phyloP scores from a whole-genome alignment of 2,797 vertebrate species.

The Euthynnus affinis region DNA sequence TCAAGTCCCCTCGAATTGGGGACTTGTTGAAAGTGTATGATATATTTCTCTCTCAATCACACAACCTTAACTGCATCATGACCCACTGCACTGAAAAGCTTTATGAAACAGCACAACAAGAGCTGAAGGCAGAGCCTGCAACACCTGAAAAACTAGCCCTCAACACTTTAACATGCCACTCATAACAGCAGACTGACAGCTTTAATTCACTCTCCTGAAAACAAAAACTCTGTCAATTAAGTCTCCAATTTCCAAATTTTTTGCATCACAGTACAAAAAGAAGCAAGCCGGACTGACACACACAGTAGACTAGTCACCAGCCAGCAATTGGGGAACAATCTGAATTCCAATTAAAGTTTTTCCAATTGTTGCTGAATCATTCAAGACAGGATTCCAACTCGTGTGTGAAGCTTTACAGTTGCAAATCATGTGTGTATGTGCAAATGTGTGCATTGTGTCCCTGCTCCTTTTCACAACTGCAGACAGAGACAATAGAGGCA shows the following conservation, averaged over 20 bases:
- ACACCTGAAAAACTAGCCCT: constrained; percentile 6
- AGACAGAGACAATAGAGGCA: constrained; percentile 36
- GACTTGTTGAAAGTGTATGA: no score
- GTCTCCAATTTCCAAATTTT: background rate
- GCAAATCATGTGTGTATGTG: background rate
- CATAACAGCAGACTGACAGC: background rate
- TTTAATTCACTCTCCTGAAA: background rate
- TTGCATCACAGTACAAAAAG: background rate
- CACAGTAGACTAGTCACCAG: constrained; percentile 8
- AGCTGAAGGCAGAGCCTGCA: background rate
- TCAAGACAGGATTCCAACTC: constrained; percentile 19
- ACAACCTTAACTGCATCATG: no score
- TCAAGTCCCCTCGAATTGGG: no score
- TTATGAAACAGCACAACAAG: constrained; percentile 23
- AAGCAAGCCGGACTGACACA: background rate
- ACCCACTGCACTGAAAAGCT: constrained; percentile 13
- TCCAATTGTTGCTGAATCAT: constrained; percentile 35
- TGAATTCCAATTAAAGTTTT: constrained; percentile 37
- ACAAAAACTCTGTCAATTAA: background rate
- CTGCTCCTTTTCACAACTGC: constrained; percentile 22
- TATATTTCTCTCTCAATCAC: no score
- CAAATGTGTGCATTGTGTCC: background rate
- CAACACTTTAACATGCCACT: background rate
- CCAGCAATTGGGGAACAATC: constrained; percentile 1
- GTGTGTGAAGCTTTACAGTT: background rate